A percentile compares a stretch with the other conserved stretches of the same genome.
phyloP scores from a whole-genome alignment of 2,888 invertebrate genomes.

The Pheosia gnoma region DNA sequence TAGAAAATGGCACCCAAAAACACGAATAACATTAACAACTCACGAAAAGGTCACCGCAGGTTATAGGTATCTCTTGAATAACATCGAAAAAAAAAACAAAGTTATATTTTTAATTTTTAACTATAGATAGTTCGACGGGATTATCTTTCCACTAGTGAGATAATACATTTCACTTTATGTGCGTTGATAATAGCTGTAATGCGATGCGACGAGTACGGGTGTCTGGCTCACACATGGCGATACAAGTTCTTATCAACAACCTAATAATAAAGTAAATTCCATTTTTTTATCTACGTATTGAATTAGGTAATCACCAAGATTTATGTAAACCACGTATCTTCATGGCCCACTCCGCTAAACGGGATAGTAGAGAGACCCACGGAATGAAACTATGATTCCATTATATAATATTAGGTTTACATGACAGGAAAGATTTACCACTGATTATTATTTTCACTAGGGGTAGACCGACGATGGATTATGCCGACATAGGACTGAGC shows the following conservation, averaged over 20 bases:
- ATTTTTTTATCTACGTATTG: slow-evolving; percentile 20
- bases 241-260: slow-evolving; percentile 37
- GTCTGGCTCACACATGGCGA: slow-evolving; percentile 19
- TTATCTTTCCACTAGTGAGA: slow-evolving; percentile 1
- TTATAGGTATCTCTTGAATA: slow-evolving; percentile 5
- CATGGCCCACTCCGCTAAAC: background rate
- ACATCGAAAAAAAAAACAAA: slow-evolving; percentile 5
- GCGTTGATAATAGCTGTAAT: background rate
- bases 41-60: slow-evolving; percentile 5
- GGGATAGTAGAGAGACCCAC: background rate
- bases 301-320: slow-evolving; percentile 8
- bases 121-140: slow-evolving; percentile 24
- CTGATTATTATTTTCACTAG: too few species aligned
- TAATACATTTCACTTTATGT: slow-evolving; percentile 1
- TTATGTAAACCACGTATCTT: background rate
- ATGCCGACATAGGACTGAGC: too few species aligned
- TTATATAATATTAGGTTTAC: background rate
- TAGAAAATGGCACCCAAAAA: background rate
- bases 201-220: background rate
- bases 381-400: background rate
- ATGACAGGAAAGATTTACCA: too few species aligned
- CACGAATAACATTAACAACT: background rate
- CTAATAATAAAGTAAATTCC: slow-evolving; percentile 34
- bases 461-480: too few species aligned
- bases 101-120: slow-evolving; percentile 5